Evolutionary conservation across 2,888 invertebrate genomes (phyloP), one percentile per base, ranked within the genome.

Genomic region (Cephus pulcher): DNA sequence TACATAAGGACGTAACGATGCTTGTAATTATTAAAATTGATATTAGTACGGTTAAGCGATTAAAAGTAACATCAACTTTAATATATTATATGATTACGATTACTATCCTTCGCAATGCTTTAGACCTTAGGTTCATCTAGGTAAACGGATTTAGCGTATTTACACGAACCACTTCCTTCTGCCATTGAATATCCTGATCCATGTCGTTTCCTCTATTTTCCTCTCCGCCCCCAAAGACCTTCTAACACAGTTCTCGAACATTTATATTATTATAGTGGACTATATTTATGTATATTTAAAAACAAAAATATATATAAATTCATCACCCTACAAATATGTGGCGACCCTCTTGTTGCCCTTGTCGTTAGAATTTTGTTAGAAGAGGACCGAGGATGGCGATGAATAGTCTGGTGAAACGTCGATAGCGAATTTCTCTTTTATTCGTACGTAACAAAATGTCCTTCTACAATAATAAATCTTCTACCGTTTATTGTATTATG

Each of bases 21-120:
- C 90, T 91, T 91, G 91, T 90, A 91, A 90, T 90, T 90, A 90
- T 89, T 89, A 88, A 89, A 89, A 89, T 89, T 90, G 90, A 91
- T 90, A 91, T 91, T 90, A 91, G 90, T 90, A 90, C 86, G 85
- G 89, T 89, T 89, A 90, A 90, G 89, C 89, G 88, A 90, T 90
- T 90, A 90, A 91, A 89, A 89, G 84, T 88, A 88, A 90, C 88
- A 89, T 90, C 89, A 89, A 89, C 87, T 91, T 90, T 90, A 90
- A 90, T 90, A 90, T 89, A 90, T 90, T 87, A 90, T 88, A 88
- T 87, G 84, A 86, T 86, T 85, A 87, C 83, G 80, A 86, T 84
- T 86, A 86, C 85, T 88, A 90, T 89, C 88, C 88, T 89, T 88
- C 84, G 82, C 82, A 85, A 87, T 87, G 86, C 85, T 87, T 88